Evolutionary conservation across 2,888 invertebrate species (phyloP), one percentile per base, ranked within the genome.

Genomic region (Caenorhabditis imperialis): DNA sequence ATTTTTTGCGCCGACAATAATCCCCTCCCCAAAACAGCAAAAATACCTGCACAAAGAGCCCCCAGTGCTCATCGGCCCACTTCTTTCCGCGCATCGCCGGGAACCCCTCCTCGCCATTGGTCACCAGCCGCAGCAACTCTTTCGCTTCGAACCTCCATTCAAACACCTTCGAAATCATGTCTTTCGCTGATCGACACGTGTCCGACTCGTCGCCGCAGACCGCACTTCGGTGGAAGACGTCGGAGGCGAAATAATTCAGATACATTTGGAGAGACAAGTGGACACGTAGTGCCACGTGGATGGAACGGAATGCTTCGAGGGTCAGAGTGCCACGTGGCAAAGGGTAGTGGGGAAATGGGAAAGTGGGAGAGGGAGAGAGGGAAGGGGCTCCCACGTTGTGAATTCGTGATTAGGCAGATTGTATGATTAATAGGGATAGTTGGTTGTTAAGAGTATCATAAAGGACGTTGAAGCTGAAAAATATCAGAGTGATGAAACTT

Each of bases 181-280:
- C 44, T 51, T 57, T 67, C 30, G 50, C 37, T 3, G 51, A 48
- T 14, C 57, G 67, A 37, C 67, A 67, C 14, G 50, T 42, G 12
- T 57, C 50, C 3, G 63, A 48, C n/a, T 54, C 54, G 22, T n/a
- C n/a, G n/a, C n/a, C n/a, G n/a, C 63, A 63, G n/a, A 63, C 63
- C 27, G 63, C 63, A 48, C 63, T 63, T 25, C 57, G 50, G 37
- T 67, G 67, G 44, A 57, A 67, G 35, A 57, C 22, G 20, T 57
- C 67, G 18, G 57, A 57, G 10, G 51, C 58, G 38, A 58, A 58
- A 58, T 69, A 51, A 45, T 69, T 69, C 45, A 69, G 14, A 38
- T 69, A 58, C 67, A n/a, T n/a, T n/a, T n/a, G n/a, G n/a, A n/a
- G n/a, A n/a, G n/a, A n/a, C n/a, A n/a, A n/a, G n/a, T n/a, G n/a